Conservation (phyloP, 2,797 vertebrate species). For the Sparidentex hasta region DNA sequence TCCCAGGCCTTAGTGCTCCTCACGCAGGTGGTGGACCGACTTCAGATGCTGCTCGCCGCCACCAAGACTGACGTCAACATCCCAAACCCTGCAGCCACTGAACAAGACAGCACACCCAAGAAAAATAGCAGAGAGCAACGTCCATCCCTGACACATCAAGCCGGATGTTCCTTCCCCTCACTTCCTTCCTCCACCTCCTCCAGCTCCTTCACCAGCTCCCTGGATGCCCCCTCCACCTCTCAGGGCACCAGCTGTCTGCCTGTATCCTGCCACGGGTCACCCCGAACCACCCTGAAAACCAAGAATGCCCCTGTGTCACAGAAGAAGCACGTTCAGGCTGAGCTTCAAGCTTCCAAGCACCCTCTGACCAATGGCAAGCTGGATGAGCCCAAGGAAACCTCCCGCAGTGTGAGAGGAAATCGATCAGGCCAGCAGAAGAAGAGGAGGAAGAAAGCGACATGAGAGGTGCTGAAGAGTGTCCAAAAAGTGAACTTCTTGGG, state of each 20-base stretch:
- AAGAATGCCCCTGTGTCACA: slow-evolving; percentile 17
- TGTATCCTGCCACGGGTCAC: slow-evolving; percentile 43
- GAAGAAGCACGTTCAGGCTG: background rate
- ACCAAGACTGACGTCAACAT: slow-evolving; percentile 22
- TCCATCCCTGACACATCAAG: slow-evolving; percentile 42
- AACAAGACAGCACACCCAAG: slow-evolving; percentile 10
- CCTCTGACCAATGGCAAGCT: slow-evolving; percentile 66
- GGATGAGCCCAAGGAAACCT: background rate
- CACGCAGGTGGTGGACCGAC: slow-evolving; percentile 75
- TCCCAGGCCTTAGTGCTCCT: slow-evolving; percentile 76
- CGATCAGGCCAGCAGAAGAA: slow-evolving; percentile 57
- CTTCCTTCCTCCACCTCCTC: slow-evolving; percentile 58
- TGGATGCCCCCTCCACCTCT: slow-evolving; percentile 60
- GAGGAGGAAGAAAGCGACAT: slow-evolving; percentile 67
- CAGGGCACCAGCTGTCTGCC: slow-evolving; percentile 41
- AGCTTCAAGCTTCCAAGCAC: background rate
- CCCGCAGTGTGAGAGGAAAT: slow-evolving; percentile 29
- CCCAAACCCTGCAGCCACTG: background rate
- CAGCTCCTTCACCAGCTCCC: slow-evolving; percentile 60
- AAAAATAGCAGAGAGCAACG: background rate
- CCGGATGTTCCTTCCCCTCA: slow-evolving; percentile 54
- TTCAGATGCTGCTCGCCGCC: slow-evolving; percentile 69
- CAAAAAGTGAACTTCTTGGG: slow-evolving; percentile 24
- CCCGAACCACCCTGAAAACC: slow-evolving; percentile 8
- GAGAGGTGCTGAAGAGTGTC: background rate